Base-by-base conservation (phyloP, 2,113 vertebrate genomes). In the Corvus hawaiiensis region DNA sequence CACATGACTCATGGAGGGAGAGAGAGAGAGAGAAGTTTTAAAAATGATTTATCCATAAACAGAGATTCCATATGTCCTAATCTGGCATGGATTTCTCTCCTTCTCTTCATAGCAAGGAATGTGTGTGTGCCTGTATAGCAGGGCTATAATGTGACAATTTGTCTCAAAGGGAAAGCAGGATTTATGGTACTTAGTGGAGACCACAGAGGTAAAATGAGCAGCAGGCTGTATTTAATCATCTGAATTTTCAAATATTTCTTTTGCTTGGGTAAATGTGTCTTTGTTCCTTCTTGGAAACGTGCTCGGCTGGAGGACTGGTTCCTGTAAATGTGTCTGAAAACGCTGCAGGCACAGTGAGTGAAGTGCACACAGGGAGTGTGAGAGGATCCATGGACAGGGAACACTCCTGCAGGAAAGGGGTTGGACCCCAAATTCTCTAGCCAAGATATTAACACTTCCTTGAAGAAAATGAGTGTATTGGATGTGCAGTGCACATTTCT, bases 1-100 rank as follows among this genome's bases (percentile, higher is more conserved):
- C 64, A 51, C 77, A 74, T 93, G 93, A 94, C 78, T 89, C 94
- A 81, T 64, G 84, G 66, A 87, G 87, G 30, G 37, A 1, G 81
- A 39, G 46, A 51, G 68, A 58, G 68, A 58, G 63, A 63, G 55
- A 56, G 59, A 24, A 30, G 77, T 61, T 94, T 97, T 94, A 79
- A 94, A 96, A 96, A 90, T 96, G 81, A 79, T 97, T 97, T 96
- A 96, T 85, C 54, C 83, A 55, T 96, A 90, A 97, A 97, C 96
- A 97, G 96, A 97, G 46, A 95, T 94, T 85, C 87, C 95, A 91
- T 97, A 95, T 97, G 95, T 97, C 90, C 88, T 97, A 89, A 76
- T 93, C 93, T 97, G 90, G 91, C 77, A 84, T 58, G 82, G 87
- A 84, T 95, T 96, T 94, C 85, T 96, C 66, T 63, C 92, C 90